A percentile compares a stretch with the other conserved stretches of the same genome.
These are phyloP conservation scores for Tetranychus urticae DNA, from an alignment of 1,140 invertebrate genomes.

Conservation along the genomic window DNA sequence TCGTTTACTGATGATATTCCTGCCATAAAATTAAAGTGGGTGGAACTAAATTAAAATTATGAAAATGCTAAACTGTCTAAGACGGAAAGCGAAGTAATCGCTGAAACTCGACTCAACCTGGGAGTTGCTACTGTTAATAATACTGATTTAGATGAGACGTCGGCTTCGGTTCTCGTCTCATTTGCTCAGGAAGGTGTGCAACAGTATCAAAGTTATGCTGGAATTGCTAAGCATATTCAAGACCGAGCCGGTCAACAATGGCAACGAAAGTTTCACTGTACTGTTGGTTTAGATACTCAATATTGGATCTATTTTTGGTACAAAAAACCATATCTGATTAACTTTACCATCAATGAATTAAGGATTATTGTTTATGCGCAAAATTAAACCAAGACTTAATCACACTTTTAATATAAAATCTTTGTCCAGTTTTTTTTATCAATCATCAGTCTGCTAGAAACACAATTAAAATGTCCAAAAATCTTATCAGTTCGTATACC, in stretches of 20 bases:
- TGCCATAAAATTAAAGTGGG: neutral
- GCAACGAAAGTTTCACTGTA: neutral
- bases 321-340: neutral
- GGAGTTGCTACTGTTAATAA: neutral
- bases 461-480: no score
- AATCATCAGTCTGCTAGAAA: no score
- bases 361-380: neutral
- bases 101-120: neutral
- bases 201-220: neutral
- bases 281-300: neutral
- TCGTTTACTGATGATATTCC: neutral
- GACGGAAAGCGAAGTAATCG: neutral
- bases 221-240: neutral
- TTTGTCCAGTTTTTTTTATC: no score
- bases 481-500: no score
- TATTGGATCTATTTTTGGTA: neutral
- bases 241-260: neutral
- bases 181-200: neutral
- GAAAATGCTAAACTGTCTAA: neutral
- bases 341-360: neutral
- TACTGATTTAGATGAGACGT: neutral
- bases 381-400: no score
- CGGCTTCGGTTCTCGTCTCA: neutral
- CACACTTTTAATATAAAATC: no score
- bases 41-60: neutral